Percentiles rank a stretch among this genome's conserved stretches.
Evolutionary conservation across 2,888 invertebrate genomes (phyloP).

Genomic region (Amaurobius ferox): DNA sequence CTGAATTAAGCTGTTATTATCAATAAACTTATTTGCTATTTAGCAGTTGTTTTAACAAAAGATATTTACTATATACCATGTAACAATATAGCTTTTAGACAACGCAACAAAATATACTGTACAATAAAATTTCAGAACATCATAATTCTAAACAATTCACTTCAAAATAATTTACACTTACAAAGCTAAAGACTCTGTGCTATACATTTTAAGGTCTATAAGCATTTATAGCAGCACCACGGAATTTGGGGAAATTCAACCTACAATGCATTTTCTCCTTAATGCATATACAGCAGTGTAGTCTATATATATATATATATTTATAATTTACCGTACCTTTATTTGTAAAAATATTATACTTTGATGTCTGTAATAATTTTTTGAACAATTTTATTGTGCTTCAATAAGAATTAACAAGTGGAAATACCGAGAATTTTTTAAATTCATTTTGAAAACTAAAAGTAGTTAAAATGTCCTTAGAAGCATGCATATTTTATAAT

Average conservation of each 20-base stretch:
- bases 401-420: too few species aligned
- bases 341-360: too few species aligned
- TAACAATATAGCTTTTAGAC: conserved; percentile 29
- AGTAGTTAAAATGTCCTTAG: too few species aligned
- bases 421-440: too few species aligned
- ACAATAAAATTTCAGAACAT: conserved; percentile 26
- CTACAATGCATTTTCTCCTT: not conserved
- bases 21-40: not conserved
- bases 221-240: conserved; percentile 26
- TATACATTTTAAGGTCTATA: conserved; percentile 22
- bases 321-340: too few species aligned
- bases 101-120: conserved; percentile 27
- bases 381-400: too few species aligned
- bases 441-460: too few species aligned
- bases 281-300: not conserved
- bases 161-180: conserved; percentile 34
- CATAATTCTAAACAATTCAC: conserved; percentile 19
- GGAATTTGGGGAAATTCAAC: conserved; percentile 19
- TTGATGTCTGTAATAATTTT: too few species aligned
- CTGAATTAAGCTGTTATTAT: not conserved
- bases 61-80: conserved; percentile 24
- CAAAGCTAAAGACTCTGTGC: conserved; percentile 35
- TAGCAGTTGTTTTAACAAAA: conserved; percentile 16
- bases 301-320: not conserved
- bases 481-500: too few species aligned